phyloP scores from a whole-genome alignment of 2,797 vertebrate genomes.

The Oceanodroma leucorhoa region DNA sequence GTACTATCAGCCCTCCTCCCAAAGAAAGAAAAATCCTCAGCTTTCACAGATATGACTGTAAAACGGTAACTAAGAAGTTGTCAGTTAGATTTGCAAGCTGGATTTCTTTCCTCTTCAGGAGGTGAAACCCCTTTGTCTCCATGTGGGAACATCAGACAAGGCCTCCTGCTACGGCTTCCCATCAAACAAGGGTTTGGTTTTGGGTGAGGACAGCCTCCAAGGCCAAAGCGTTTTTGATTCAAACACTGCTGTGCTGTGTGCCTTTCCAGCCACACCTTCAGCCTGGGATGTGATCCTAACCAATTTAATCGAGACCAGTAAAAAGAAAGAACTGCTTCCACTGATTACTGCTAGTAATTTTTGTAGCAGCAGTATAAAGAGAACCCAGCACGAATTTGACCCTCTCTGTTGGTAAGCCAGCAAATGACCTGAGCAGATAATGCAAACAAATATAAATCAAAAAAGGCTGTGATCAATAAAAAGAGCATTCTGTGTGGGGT shows the following conservation, averaged over 20 bases:
- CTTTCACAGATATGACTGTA: not conserved
- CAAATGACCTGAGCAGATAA: not conserved
- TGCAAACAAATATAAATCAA: slow-evolving; percentile 21
- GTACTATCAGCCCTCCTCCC: not conserved
- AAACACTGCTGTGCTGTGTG: not conserved
- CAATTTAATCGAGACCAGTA: not conserved
- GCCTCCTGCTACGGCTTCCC: not conserved
- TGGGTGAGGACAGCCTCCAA: not conserved
- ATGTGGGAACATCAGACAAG: not conserved
- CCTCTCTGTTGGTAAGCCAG: not conserved
- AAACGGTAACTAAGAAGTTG: not conserved
- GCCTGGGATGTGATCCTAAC: not conserved
- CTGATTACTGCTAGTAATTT: not conserved
- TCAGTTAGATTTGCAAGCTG: not conserved
- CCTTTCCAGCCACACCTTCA: not conserved
- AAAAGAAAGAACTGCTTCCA: not conserved
- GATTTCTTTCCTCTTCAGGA: not conserved
- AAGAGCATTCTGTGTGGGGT: not conserved
- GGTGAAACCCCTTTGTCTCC: not conserved
- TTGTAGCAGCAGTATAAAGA: not conserved
- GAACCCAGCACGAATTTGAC: not conserved
- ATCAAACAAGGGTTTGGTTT: not conserved
- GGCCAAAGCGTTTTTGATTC: not conserved
- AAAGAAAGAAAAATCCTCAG: not conserved
- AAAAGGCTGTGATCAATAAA: slow-evolving; percentile 15